A percentile compares a stretch with the other conserved stretches of the same genome.
Conservation (phyloP, 2,113 vertebrate species). For the Octodon degus region DNA sequence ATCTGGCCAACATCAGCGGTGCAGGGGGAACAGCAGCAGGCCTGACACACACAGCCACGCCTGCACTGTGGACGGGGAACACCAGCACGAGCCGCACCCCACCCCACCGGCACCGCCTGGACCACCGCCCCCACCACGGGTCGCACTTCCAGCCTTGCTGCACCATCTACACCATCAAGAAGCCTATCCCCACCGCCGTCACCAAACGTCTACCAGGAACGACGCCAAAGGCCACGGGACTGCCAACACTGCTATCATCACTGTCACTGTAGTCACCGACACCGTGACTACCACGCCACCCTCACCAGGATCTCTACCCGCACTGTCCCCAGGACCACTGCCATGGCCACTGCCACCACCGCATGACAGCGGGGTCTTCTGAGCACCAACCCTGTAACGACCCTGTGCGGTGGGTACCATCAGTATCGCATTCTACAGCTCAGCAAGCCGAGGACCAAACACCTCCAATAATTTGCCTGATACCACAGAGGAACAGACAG, state of each 20-base stretch:
- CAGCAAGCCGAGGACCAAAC: background rate
- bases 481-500: background rate
- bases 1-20: background rate
- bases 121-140: background rate
- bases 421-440: background rate
- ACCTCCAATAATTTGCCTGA: background rate
- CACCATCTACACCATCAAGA: background rate
- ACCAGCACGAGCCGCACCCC: rapidly evolving
- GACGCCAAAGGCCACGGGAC: background rate
- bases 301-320: too few species aligned
- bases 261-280: background rate
- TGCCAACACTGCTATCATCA: rapidly evolving
- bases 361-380: background rate
- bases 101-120: too few species aligned
- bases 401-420: background rate
- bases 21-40: background rate
- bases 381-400: background rate
- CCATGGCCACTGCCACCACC: too few species aligned
- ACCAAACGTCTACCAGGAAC: background rate
- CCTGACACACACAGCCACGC: background rate
- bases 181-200: too few species aligned
- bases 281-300: background rate
- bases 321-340: too few species aligned
- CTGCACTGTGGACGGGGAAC: background rate
- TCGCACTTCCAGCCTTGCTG: background rate